Conservation (phyloP, 92 coral and sea anemone genomes). For the Paragorgia papillata region DNA sequence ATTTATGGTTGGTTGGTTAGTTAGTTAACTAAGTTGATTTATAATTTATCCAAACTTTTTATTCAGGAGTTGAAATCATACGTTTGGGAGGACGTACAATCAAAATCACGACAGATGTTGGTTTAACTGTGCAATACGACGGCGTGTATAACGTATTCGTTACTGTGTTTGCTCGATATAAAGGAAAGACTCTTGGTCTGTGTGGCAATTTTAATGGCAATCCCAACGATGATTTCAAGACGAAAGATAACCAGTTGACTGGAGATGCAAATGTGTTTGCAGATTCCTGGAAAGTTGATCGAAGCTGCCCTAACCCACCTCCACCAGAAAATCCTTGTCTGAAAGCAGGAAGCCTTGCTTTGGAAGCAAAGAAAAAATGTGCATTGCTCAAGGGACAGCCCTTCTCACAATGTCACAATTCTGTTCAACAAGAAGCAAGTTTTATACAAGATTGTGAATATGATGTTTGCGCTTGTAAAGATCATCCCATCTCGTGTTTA, state of each 20-base stretch:
- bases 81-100: not conserved
- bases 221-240: constrained; percentile 27
- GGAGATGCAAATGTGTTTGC: constrained; percentile 3
- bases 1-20: too few species aligned
- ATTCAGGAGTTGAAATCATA: not conserved
- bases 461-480: constrained; percentile 41
- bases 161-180: not conserved
- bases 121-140: constrained; percentile 14
- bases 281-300: constrained; percentile 34
- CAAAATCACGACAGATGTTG: constrained; percentile 10
- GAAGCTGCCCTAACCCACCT: constrained; percentile 25
- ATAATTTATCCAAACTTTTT: too few species aligned
- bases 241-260: not conserved
- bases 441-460: constrained; percentile 44
- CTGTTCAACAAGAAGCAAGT: constrained; percentile 25
- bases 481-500: constrained; percentile 32
- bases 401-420: constrained; percentile 24
- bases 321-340: constrained; percentile 24
- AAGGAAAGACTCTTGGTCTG: constrained; percentile 25
- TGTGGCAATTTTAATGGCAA: constrained; percentile 37
- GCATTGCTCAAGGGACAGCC: constrained; percentile 8
- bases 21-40: too few species aligned
- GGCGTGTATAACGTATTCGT: constrained; percentile 32
- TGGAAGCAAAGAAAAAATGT: constrained; percentile 30
- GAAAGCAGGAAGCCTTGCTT: constrained; percentile 11